Evolutionary conservation across 2,113 vertebrate genomes (phyloP).

Genomic region (Nyctibius bracteatus): DNA sequence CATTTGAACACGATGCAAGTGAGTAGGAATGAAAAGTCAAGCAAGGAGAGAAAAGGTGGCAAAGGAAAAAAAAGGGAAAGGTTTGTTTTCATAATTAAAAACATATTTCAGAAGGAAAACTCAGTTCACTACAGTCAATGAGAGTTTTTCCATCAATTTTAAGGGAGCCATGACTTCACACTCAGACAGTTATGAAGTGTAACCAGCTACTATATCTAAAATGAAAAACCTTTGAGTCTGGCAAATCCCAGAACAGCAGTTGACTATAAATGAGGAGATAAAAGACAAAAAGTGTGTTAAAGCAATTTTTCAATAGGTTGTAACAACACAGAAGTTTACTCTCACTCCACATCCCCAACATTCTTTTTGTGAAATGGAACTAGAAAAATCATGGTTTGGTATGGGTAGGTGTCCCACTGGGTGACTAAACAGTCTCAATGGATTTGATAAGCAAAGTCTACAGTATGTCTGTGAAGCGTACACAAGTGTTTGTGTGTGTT

Average conservation of each 20-base stretch:
- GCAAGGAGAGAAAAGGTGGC: not conserved
- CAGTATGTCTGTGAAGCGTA: rapidly evolving
- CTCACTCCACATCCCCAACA: not conserved
- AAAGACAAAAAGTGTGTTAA: not conserved
- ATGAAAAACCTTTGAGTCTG: not conserved
- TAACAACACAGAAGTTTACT: not conserved
- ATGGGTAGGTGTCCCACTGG: not conserved
- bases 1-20: not conserved
- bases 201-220: not conserved
- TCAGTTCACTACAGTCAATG: not conserved
- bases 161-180: not conserved
- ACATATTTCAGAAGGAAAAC: not conserved
- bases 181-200: not conserved
- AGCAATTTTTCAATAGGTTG: not conserved
- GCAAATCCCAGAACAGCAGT: not conserved
- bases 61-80: not conserved
- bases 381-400: not conserved
- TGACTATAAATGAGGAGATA: not conserved
- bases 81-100: not conserved
- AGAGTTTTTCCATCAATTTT: not conserved
- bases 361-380: not conserved
- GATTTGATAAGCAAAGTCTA: not conserved
- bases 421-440: not conserved
- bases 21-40: not conserved
- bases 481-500: not conserved